These are phyloP conservation scores for Drosophila rhopaloa DNA, from an alignment of 1,140 invertebrate species.

Conservation along the genomic window DNA sequence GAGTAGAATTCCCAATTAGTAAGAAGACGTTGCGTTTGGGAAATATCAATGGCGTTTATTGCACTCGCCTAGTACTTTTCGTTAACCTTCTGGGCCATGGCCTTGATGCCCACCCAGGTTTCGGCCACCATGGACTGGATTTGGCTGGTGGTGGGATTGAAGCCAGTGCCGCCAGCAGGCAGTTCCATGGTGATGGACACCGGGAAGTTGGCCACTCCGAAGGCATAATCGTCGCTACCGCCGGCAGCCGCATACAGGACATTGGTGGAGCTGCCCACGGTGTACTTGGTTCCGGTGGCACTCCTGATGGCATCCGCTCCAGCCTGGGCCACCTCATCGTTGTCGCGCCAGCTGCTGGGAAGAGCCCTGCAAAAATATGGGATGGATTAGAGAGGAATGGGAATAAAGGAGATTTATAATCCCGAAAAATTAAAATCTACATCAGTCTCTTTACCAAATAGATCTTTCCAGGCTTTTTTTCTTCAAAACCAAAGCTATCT, in stretches of 20 bases:
- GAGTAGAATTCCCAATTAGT: conserved; percentile 13
- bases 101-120: conserved; percentile 90
- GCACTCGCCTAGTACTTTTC: conserved; percentile 61
- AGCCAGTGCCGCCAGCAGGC: conserved; percentile 88
- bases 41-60: conserved; percentile 50
- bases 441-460: too few species aligned
- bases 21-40: conserved; percentile 15
- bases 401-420: too few species aligned
- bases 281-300: conserved; percentile 86
- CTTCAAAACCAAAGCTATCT: too few species aligned
- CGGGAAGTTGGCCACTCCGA: conserved; percentile 86
- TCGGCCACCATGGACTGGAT: conserved; percentile 88
- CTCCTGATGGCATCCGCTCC: conserved; percentile 84
- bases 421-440: too few species aligned
- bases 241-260: conserved; percentile 86
- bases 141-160: conserved; percentile 87
- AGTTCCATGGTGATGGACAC: conserved; percentile 90
- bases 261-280: conserved; percentile 88
- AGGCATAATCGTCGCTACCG: conserved; percentile 89
- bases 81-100: conserved; percentile 74
- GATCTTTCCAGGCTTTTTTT: too few species aligned
- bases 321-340: conserved; percentile 84
- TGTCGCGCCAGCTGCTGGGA: conserved; percentile 70
- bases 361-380: conserved; percentile 40
- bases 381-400: background rate